Base-by-base conservation (phyloP, 2,797 vertebrate genomes). In the Trematomus bernacchii region DNA sequence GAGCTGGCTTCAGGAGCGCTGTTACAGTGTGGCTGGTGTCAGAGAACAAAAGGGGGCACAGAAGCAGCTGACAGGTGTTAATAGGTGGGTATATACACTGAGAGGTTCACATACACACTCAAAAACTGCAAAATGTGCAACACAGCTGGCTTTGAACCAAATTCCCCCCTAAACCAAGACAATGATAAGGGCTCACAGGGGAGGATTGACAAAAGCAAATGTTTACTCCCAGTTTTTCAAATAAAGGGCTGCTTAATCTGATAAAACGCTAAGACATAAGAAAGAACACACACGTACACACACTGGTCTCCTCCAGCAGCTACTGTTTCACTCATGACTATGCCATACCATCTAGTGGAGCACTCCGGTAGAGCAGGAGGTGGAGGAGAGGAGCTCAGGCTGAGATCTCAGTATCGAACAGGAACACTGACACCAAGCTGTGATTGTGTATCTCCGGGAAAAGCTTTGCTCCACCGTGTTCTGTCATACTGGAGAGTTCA, bases 291-390 rank as follows among this genome's bases (percentile, higher is more conserved):
- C 44, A 47, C 53, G 47, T 50, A 48, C 42, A 52, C 44, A 48
- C 23, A 52, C 57, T 48, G 1, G 15, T 1, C 54, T 73, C 53
- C 52, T 60, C 23, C 15, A 51, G 42, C 59, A 52, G 68, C 54
- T 14, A 2, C 72, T n/a, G 40, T 53, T 84, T 82, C 85, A 87
- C 91, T 93, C 85, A 58, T 88, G 88, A 90, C 89, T 88, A 87
- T 85, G 77, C 60, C 90, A 3, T 87, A 86, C 95, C 94, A 95
- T 94, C 95, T 95, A 94, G 94, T 95, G 95, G 93, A 90, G 64
- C 50, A 60, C 18, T 65, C 2, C 1, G 87, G 93, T 87, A 93
- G 23, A 90, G 88, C 91, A 92, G 1, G 58, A 37, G 42, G 9
- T 3, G 52, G 15, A 72, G 10, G 6, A 51, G 50, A n/a, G 64